phyloP scores from a whole-genome alignment of 2,113 vertebrate species.

The Acanthochromis polyacanthus region DNA sequence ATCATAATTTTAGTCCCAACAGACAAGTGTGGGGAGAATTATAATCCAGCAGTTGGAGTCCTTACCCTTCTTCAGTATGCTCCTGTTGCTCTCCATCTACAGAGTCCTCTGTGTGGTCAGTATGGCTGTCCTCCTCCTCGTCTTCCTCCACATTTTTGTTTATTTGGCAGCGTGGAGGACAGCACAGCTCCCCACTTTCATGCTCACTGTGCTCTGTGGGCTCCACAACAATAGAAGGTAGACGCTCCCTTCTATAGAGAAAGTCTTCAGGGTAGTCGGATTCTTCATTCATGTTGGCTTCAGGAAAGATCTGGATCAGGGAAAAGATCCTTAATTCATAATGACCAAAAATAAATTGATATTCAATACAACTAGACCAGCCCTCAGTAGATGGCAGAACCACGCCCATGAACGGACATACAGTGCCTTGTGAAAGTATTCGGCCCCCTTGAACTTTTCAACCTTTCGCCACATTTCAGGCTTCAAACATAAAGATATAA shows the following conservation, averaged over 20 bases:
- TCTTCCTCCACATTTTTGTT: slow-evolving; percentile 22
- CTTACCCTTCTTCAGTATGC: slow-evolving; percentile 51
- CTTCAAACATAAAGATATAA: too few species aligned
- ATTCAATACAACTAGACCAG: too few species aligned
- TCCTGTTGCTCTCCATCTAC: slow-evolving; percentile 42
- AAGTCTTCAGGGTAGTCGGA: slow-evolving; percentile 54
- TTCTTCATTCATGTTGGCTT: slow-evolving; percentile 52
- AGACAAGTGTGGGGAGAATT: too few species aligned
- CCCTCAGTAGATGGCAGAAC: too few species aligned
- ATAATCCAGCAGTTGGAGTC: not conserved
- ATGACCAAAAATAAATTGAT: too few species aligned
- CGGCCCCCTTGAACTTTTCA: too few species aligned
- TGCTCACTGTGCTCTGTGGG: slow-evolving; percentile 71
- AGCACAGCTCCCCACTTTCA: slow-evolving; percentile 59
- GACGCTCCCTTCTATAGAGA: slow-evolving; percentile 69
- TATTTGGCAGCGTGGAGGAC: slow-evolving; percentile 42
- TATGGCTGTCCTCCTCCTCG: slow-evolving; percentile 25
- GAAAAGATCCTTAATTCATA: not conserved
- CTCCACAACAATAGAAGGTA: slow-evolving; percentile 85
- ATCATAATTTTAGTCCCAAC: too few species aligned
- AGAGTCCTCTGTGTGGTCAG: slow-evolving; percentile 4
- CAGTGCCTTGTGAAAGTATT: too few species aligned
- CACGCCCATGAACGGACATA: too few species aligned
- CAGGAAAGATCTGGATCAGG: slow-evolving; percentile 78
- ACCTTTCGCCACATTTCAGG: too few species aligned